Evolutionary conservation across 1,140 invertebrate genomes (phyloP), one percentile per base, ranked within the genome.

Genomic region (Daktulosphaira vitifoliae): DNA sequence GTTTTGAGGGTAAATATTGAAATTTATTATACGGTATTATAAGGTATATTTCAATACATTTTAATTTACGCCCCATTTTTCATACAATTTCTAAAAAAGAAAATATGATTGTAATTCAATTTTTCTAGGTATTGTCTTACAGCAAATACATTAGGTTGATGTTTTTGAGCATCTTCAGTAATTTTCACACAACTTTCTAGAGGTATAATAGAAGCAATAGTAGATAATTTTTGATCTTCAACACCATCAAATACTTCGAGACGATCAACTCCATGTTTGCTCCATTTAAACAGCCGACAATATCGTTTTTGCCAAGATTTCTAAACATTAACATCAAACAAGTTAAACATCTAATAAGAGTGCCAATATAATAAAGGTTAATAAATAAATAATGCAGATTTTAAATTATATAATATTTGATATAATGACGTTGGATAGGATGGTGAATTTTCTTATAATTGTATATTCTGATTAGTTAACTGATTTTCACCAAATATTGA

Each of bases 101-200:
- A n/a, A n/a, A n/a, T n/a, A n/a, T n/a, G n/a, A n/a, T n/a, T n/a
- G n/a, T n/a, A n/a, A n/a, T n/a, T n/a, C n/a, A n/a, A n/a, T n/a
- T n/a, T n/a, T n/a, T n/a, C n/a, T n/a, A 33, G 29, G 11, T 6
- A 22, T 18, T 33, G 56, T 76, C 76, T 72, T 75, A 81, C 80
- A 23, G 73, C 76, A 70, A 81, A 81, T 2, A 81, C 79, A 74
- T 78, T 74, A 1, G 74, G 71, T 68, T 81, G 80, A 71, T 78
- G 76, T 69, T 79, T 81, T 20, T 79, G 78, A 23, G 74, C 65
- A 51, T 74, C 71, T 74, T 82, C 79, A 39, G 83, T 82, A 72
- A 92, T 89, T 81, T 91, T 91, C 18, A 90, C 82, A 73, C 89
- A 91, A 73, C 89, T 86, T 77, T 89, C 87, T 38, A 91, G 76